A percentile compares a stretch with the other conserved stretches of the same genome.
Conservation (phyloP, 2,113 vertebrate species). For the Labrus mixtus region DNA sequence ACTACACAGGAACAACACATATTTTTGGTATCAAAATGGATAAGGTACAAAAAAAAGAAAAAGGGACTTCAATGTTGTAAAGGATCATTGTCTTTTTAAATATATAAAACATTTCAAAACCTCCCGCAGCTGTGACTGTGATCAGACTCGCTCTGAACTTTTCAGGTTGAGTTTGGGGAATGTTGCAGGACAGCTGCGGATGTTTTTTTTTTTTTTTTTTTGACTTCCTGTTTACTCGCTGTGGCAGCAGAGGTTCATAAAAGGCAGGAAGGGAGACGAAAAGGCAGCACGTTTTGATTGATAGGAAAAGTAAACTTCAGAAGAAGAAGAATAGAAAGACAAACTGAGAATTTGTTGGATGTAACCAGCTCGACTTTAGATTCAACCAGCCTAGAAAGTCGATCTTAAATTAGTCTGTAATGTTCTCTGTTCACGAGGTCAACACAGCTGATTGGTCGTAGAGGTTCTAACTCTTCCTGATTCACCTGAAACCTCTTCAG, state of each 20-base stretch:
- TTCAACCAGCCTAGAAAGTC: neutral
- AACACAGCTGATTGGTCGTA: neutral
- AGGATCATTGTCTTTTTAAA: neutral
- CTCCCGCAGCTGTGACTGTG: neutral
- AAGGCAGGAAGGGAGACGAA: too few relatives aligned
- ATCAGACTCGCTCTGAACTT: neutral
- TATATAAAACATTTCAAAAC: conserved; percentile 1
- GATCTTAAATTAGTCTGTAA: too few relatives aligned
- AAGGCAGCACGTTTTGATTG: neutral
- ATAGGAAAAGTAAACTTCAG: conserved; percentile 1
- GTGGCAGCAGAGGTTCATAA: neutral
- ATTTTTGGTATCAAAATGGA: conserved; percentile 80
- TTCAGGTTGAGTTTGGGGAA: conserved; percentile 15
- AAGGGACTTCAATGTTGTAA: neutral
- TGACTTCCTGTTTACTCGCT: too few relatives aligned
- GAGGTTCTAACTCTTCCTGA: neutral
- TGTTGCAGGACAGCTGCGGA: conserved; percentile 6
- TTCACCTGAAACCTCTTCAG: neutral
- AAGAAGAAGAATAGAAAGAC: too few relatives aligned
- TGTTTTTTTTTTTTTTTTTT: neutral
- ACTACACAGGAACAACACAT: conserved; percentile 57
- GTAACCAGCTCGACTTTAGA: too few relatives aligned
- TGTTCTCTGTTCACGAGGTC: conserved; percentile 1
- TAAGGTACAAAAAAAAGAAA: neutral
- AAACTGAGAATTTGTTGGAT: too few relatives aligned